phyloP scores from a whole-genome alignment of 2,888 invertebrate species.

The Drosophila meridionalis region DNA sequence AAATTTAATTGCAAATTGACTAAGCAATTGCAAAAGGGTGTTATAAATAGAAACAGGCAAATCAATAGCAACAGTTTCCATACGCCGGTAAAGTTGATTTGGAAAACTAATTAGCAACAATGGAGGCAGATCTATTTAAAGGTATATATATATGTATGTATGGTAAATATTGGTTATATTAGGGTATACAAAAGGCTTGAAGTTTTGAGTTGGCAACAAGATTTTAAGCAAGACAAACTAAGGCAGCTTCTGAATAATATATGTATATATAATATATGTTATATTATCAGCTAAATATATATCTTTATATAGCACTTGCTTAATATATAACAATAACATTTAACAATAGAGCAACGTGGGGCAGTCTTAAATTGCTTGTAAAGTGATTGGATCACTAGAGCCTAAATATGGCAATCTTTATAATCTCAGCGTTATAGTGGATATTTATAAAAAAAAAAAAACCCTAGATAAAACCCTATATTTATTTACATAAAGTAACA shows the following conservation, averaged over 20 bases:
- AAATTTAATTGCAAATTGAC: slow-evolving; percentile 10
- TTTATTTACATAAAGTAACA: background rate
- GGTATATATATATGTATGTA: background rate
- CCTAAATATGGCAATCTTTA: background rate
- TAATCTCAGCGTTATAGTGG: background rate
- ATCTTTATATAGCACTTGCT: background rate
- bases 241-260: background rate
- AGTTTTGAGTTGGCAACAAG: slow-evolving; percentile 5
- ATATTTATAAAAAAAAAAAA: background rate
- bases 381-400: background rate
- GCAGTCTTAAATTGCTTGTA: background rate
- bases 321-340: background rate
- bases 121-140: background rate
- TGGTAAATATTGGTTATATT: background rate
- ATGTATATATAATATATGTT: background rate
- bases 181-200: background rate
- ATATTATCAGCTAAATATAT: background rate
- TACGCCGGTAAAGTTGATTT: slow-evolving; percentile 3
- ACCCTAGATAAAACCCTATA: background rate
- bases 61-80: slow-evolving; percentile 16
- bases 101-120: slow-evolving; percentile 23
- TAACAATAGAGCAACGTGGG: background rate
- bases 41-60: slow-evolving; percentile 12
- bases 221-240: background rate
- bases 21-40: slow-evolving; percentile 8